Base-by-base conservation (phyloP, 2,888 invertebrate genomes). In the Electrophaes corylata region DNA sequence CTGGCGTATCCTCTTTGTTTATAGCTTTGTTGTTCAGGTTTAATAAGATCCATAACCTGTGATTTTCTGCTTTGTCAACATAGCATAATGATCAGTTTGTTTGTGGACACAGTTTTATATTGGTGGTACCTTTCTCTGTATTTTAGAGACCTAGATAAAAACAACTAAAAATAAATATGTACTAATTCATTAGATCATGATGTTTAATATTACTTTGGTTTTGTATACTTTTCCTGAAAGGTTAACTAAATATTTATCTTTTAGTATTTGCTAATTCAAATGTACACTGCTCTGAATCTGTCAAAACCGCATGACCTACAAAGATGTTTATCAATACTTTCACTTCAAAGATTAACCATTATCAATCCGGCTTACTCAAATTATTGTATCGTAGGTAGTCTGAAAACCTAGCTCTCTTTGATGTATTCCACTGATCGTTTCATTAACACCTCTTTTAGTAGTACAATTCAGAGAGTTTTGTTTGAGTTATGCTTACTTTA, bases 371-470 rank as follows among this genome's bases (percentile, higher is more conserved):
- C 62, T 65, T 53, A 51, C 56, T 53, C 60, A 51, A 64, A 65
- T 71, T 68, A 67, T 68, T 69, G 65, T 75, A 69, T n/a, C n/a
- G n/a, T n/a, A 68, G 68, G 65, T 58, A 56, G 68, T 56, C 64
- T 66, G 67, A 72, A 71, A 67, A 57, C 53, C 57, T 60, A 53
- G 62, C 66, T 70, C 56, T 51, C 62, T 72, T 68, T 65, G 62
- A 69, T 62, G 58, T 67, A 63, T 64, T 62, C 43, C 59, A 56
- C 48, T 5, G 12, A 11, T 11, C 16, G n/a, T n/a, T n/a, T n/a
- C n/a, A n/a, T n/a, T 31, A 29, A 29, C 26, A 29, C 1, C 8
- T 29, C 2, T 29, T 2, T 10, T 10, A 29, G 10, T 29, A 29
- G 2, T 8, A 6, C 6, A 10, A 10, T 10, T 29, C 6, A 26